Base-by-base conservation (phyloP, 2,113 vertebrate genomes). In the Raphicerus campestris region DNA sequence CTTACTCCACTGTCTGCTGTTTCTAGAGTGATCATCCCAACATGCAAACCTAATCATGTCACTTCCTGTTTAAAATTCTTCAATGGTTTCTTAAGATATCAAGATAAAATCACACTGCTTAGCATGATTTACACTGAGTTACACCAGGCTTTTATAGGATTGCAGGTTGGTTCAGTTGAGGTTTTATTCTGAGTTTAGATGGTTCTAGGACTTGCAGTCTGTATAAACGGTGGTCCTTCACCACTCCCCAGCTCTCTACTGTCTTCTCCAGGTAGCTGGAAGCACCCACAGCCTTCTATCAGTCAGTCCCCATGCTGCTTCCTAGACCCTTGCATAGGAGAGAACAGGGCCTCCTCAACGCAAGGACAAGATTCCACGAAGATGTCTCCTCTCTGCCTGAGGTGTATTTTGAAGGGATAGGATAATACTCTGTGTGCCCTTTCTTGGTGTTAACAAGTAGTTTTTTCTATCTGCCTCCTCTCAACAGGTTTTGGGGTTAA, bases 131-230 rank as follows among this genome's bases (percentile, higher is more conserved):
- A 19, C 14, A 73, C 5, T 10, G 11, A 60, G 20, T 78, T 42
- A 42, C 2, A 24, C 14, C 8, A 17, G 83, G 30, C 32, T 94
- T 61, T 39, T 35, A 70, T 70, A 78, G 51, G 35, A 53, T 16
- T 86, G 51, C 4, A 92, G 30, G 3, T 60, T n/a, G 35, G 47
- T 10, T 53, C 60, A 70, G n/a, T 58, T 85, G 10, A 78, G 55
- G 75, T 92, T 92, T 96, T 96, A 66, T 89, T 86, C 70, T 77
- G 87, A 39, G 16, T 93, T 87, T 93, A 61, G 53, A 32, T 88
- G 61, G 39, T 22, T 81, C 35, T 91, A 47, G 26, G 51, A 13
- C 24, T 78, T 94, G 5, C 58, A 26, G 7, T 89, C 24, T 82
- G 24, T 47, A 60, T 28, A 39, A 73, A 70, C 39, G 30, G 66